These are phyloP conservation scores for Oscheius myriophilus DNA, from an alignment of 2,888 invertebrate species.

Conservation along the genomic window DNA sequence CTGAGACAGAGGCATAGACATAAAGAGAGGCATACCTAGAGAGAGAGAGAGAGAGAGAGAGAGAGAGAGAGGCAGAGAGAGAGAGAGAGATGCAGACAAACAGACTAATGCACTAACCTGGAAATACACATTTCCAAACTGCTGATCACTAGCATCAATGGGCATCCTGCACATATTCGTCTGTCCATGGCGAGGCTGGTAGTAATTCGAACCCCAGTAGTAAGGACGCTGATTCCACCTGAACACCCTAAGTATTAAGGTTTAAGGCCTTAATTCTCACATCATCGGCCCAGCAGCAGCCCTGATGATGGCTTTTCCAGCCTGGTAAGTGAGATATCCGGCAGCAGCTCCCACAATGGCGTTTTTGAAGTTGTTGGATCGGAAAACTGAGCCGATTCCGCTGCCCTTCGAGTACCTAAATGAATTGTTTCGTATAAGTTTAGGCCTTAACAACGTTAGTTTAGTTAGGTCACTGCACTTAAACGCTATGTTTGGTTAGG, in stretches of 20 bases:
- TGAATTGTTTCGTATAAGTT: no score
- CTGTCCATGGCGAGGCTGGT: conserved; percentile 51
- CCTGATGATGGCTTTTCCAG: conserved; percentile 67
- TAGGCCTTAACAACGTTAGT: no score
- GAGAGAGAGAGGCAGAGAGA: background rate
- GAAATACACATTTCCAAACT: conserved; percentile 68
- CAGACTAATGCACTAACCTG: conserved; percentile 39
- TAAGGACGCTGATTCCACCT: conserved; percentile 67
- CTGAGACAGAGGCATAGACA: no score
- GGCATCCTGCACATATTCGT: conserved; percentile 69
- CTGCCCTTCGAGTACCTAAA: conserved; percentile 47
- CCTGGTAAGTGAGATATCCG: conserved; percentile 68
- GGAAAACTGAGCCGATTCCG: conserved; percentile 62
- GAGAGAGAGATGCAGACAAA: no score
- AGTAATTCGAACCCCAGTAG: conserved; percentile 67
- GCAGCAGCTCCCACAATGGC: conserved; percentile 69
- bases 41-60: background rate
- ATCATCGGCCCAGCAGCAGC: conserved; percentile 65
- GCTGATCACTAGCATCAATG: conserved; percentile 59
- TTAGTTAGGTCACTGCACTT: no score
- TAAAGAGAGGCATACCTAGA: no score
- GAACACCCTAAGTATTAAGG: conserved; percentile 5
- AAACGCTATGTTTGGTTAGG: no score
- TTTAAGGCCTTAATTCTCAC: conserved; percentile 40
- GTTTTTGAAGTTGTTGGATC: conserved; percentile 68